Evolutionary conservation across 1,140 invertebrate species (phyloP).

Genomic region (Magallana gigas): DNA sequence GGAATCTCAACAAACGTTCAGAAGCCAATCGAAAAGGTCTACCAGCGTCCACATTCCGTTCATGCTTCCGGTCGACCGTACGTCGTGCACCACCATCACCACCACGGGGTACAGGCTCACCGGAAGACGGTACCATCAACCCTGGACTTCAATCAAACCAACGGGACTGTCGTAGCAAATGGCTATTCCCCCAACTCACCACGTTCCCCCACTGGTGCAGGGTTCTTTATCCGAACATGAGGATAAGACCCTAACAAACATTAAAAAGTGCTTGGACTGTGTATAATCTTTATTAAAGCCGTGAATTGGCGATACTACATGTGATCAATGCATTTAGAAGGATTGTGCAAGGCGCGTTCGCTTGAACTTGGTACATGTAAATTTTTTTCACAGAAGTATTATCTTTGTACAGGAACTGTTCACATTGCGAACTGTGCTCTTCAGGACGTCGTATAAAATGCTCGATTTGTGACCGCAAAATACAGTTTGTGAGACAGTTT

Average conservation of each 20-base stretch:
- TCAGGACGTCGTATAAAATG: too few relatives aligned
- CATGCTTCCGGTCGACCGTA: constrained; percentile 14
- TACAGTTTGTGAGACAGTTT: too few relatives aligned
- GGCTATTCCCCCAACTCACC: constrained; percentile 14
- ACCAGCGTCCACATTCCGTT: constrained; percentile 37
- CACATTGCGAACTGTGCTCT: too few relatives aligned
- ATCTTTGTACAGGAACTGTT: too few relatives aligned
- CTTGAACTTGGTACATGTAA: too few relatives aligned
- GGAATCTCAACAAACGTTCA: constrained; percentile 46
- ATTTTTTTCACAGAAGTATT: too few relatives aligned
- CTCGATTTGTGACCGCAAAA: too few relatives aligned
- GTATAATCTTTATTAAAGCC: too few relatives aligned
- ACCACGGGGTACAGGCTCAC: not conserved
- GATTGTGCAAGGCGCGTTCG: too few relatives aligned
- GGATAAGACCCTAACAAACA: not conserved
- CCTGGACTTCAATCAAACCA: constrained; percentile 32
- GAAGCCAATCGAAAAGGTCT: constrained; percentile 53
- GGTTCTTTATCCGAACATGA: constrained; percentile 19
- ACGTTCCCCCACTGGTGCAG: not conserved
- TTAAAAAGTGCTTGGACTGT: not conserved
- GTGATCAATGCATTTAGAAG: too few relatives aligned
- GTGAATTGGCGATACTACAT: too few relatives aligned
- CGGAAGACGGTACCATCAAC: not conserved
- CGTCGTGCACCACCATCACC: not conserved
- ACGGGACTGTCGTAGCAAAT: constrained; percentile 1